Base-by-base conservation (phyloP, 2,113 vertebrate genomes). In the Neodon shergylaensis region DNA sequence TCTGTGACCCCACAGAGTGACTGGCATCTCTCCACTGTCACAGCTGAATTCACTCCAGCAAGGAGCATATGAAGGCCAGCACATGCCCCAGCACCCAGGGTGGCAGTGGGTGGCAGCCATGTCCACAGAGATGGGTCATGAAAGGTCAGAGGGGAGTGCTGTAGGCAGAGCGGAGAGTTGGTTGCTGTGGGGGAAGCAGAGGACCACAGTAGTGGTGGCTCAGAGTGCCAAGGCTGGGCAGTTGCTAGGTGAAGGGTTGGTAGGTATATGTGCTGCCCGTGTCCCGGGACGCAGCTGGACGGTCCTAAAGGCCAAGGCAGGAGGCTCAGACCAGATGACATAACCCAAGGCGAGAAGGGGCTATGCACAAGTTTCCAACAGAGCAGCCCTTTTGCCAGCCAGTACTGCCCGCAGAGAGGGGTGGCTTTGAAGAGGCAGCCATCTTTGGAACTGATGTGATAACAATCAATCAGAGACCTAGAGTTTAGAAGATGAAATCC, bases 251-350 rank as follows among this genome's bases (percentile, higher is more conserved):
- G 1, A 33, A 26, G 31, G n/a, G 10, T 2, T 39, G 31, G 22
- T 0, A 1, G 31, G 22, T 0, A 1, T 36, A 31, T 22, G 33
- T 70, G 61, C 61, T 0, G 10, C 47, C 7, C 11, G 4, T 0
- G 2, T 14, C 4, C 13, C 4, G 3, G 74, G 31, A 42, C 76
- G 52, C 17, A 47, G 65, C 33, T 87, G 36, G 11, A 90, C 47
- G 72, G 22, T 54, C 42, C 31, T 13, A 8, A 42, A 33, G 7
- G 81, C 44, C 68, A 5, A 16, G 1, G 52, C 1, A 5, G 31
- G 58, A 73, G 93, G 49, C 66, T 66, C 14, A 26, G 72, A 1
- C 0, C 49, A 10, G 42, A n/a, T 44, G 54, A 66, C 4, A 13
- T 0, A 17, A 83, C 81, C 24, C 54, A 63, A 83, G 54, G 73